These are phyloP conservation scores for Scaptomyza reducta DNA, from an alignment of 2,888 invertebrate genomes.

Conservation along the genomic window DNA sequence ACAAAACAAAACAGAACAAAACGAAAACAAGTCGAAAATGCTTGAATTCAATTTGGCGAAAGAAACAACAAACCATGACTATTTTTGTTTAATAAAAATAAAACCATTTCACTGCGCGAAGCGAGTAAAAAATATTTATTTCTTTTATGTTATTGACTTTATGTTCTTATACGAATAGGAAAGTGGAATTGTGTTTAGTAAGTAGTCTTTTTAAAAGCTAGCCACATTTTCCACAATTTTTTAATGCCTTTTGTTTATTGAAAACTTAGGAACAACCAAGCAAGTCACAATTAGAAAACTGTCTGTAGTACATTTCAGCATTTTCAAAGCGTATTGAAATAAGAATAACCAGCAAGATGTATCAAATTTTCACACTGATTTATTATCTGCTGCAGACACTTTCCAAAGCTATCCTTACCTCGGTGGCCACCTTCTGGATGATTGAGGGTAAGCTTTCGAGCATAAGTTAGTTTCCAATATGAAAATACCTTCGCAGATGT, in stretches of 20 bases:
- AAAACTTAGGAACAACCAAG: slow-evolving; percentile 7
- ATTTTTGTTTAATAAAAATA: slow-evolving; percentile 75
- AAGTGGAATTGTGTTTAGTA: too few species aligned
- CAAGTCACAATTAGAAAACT: slow-evolving; percentile 7
- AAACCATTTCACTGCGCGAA: slow-evolving; percentile 61
- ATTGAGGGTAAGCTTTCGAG: slow-evolving; percentile 52
- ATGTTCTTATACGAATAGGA: background rate
- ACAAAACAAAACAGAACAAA: slow-evolving; percentile 35
- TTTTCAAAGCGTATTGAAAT: background rate
- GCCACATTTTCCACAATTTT: background rate
- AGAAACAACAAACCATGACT: slow-evolving; percentile 59
- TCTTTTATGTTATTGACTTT: background rate
- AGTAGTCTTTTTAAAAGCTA: background rate
- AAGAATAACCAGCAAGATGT: slow-evolving; percentile 3
- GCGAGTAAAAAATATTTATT: slow-evolving; percentile 33
- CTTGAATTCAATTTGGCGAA: slow-evolving; percentile 67
- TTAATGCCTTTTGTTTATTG: background rate
- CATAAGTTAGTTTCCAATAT: too few species aligned
- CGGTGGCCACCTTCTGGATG: slow-evolving; percentile 39
- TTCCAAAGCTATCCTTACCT: slow-evolving; percentile 38
- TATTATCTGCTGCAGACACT: slow-evolving; percentile 50
- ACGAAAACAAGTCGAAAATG: slow-evolving; percentile 49
- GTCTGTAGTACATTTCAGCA: background rate
- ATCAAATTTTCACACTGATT: slow-evolving; percentile 40
- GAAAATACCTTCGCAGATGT: slow-evolving; percentile 43